phyloP scores from a whole-genome alignment of 1,140 invertebrate genomes.

The Heliconius hermathena region DNA sequence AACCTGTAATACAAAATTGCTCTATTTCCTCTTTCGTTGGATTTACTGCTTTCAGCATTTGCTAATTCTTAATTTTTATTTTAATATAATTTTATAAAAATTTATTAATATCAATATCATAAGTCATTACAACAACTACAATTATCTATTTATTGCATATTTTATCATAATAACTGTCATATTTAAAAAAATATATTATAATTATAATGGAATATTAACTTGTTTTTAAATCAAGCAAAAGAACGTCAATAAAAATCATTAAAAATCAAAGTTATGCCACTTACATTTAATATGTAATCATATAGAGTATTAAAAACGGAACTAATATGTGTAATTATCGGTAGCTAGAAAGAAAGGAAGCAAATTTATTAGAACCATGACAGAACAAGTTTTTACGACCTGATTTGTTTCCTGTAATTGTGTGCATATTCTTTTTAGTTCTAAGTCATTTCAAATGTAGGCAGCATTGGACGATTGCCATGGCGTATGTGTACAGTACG shows the following conservation, averaged over 20 bases:
- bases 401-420: conserved; percentile 37
- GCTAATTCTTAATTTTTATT: not conserved
- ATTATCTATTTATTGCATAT: too few relatives aligned
- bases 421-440: conserved; percentile 26
- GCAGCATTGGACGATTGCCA: conserved; percentile 60
- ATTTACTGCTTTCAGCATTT: conserved; percentile 22
- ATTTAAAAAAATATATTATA: not conserved
- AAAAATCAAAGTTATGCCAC: not conserved
- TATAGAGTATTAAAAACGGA: conserved; percentile 14
- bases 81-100: not conserved
- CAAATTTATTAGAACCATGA: not conserved
- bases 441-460: conserved; percentile 38
- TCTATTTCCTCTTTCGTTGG: conserved; percentile 7
- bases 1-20: conserved; percentile 51
- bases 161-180: too few relatives aligned
- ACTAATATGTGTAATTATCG: conserved; percentile 17
- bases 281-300: not conserved
- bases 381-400: conserved; percentile 19
- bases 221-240: too few relatives aligned
- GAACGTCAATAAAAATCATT: not conserved
- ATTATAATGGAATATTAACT: not conserved
- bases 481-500: conserved; percentile 26
- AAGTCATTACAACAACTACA: too few relatives aligned
- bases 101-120: too few relatives aligned
- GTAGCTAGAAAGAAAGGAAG: not conserved